Base-by-base conservation (phyloP, 2,113 vertebrate species). In the Xerus inauris region DNA sequence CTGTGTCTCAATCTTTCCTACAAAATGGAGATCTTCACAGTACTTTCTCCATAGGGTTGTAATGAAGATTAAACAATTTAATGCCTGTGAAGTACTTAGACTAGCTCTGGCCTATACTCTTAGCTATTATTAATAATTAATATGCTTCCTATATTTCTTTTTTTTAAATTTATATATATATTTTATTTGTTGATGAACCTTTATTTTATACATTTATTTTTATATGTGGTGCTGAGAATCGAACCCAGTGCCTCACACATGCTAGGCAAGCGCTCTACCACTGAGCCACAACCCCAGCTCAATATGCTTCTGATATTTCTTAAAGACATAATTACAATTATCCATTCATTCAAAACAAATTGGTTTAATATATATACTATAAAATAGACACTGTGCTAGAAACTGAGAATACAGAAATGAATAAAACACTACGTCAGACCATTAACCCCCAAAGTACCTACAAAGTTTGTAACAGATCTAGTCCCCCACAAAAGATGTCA, bases 371-470 rank as follows among this genome's bases (percentile, higher is more conserved):
- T 65, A 65, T 65, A 19, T 40, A 87, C 82, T 57, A 73, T 64
- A 86, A 95, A 73, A 71, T 20, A 72, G n/a, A 91, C 12, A 80
- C 54, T 87, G 62, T 22, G 17, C n/a, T 73, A 91, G 26, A 92
- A 86, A 16, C 12, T 95, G 59, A 76, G 26, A 92, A 87, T 82
- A 89, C 12, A 92, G 40, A 81, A 6, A 95, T 82, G 26, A 92
- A 67, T 20, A 87, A 73, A 95, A 38, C 20, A 65, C 42, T 22
- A 72, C 30, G 8, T 64, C 14, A 57, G 22, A 67, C 51, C 67
- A 87, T 54, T 73, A 81, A 45, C 54, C 19, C 54, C 45, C 45
- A 65, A 91, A 75, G 65, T 75, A 81, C 73, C 12, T 64, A 32
- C 28, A 81, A 91, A 73, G n/a, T 35, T 14, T 65, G 22, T 64